phyloP scores from a whole-genome alignment of 2,113 vertebrate species.

The Asarcornis scutulata region DNA sequence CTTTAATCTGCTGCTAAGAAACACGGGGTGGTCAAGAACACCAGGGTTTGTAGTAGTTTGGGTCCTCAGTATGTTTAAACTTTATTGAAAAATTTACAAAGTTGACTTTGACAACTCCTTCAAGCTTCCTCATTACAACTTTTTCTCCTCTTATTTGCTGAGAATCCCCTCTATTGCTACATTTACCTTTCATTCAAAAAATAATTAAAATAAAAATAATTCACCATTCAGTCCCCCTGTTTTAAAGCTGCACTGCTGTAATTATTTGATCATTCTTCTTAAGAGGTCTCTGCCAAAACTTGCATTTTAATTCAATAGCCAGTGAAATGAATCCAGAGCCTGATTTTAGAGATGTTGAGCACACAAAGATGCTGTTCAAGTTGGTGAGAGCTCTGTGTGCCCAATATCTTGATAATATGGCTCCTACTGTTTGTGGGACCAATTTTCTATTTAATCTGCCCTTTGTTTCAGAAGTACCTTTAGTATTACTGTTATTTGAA shows the following conservation, averaged over 20 bases:
- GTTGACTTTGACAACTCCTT: background rate
- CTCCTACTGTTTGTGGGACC: background rate
- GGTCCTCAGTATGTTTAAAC: background rate
- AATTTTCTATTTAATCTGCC: background rate
- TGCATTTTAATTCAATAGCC: constrained; percentile 2
- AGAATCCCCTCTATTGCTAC: background rate
- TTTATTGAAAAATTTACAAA: background rate
- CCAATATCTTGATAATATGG: background rate
- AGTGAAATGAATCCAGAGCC: background rate
- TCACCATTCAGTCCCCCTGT: background rate
- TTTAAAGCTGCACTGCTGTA: background rate
- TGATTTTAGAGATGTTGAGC: background rate
- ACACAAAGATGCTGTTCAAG: background rate
- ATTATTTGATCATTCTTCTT: background rate
- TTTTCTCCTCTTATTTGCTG: background rate
- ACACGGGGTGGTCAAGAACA: background rate
- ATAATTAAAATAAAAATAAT: background rate
- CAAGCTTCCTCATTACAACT: background rate
- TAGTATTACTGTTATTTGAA: background rate
- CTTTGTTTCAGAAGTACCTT: background rate
- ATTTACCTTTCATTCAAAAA: background rate
- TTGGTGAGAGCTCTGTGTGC: background rate
- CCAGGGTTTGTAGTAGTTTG: background rate
- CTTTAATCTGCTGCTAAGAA: background rate
- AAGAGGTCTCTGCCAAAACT: background rate